A percentile compares a stretch with the other conserved stretches of the same genome.
These are phyloP conservation scores for Orthosia incerta DNA, from an alignment of 2,888 invertebrate species.

Conservation along the genomic window DNA sequence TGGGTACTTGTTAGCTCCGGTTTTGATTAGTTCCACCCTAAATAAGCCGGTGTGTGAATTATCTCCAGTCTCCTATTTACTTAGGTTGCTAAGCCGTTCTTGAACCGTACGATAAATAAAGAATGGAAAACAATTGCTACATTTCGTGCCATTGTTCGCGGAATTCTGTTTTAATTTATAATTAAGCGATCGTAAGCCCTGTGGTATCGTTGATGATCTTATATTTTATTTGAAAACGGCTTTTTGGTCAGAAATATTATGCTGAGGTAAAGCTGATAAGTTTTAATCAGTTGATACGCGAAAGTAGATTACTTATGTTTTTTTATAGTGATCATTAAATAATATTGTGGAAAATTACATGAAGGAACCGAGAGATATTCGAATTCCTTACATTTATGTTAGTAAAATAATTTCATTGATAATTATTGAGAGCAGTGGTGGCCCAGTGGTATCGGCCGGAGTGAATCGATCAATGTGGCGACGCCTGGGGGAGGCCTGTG, in stretches of 20 bases:
- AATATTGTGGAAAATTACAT: too few relatives aligned
- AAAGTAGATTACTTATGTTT: too few relatives aligned
- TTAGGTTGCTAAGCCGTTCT: slow-evolving; percentile 70
- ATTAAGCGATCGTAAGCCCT: slow-evolving; percentile 34
- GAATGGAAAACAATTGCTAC: slow-evolving; percentile 55
- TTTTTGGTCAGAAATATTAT: neutral
- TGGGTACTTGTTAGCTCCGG: slow-evolving; percentile 68
- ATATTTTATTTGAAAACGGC: slow-evolving; percentile 1
- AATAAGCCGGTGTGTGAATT: slow-evolving; percentile 69
- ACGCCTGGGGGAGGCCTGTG: too few relatives aligned
- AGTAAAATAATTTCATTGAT: too few relatives aligned
- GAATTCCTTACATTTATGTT: too few relatives aligned
- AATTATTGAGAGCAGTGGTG: too few relatives aligned
- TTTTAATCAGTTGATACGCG: neutral
- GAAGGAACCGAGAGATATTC: too few relatives aligned
- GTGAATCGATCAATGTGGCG: too few relatives aligned
- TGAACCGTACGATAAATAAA: slow-evolving; percentile 67
- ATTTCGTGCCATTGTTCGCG: slow-evolving; percentile 26
- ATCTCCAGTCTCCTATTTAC: slow-evolving; percentile 71
- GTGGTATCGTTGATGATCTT: slow-evolving; percentile 3
- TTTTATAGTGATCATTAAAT: too few relatives aligned
- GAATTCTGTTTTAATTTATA: slow-evolving; percentile 26
- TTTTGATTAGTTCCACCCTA: slow-evolving; percentile 71
- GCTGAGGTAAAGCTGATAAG: neutral
- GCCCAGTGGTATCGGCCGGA: too few relatives aligned